A percentile compares a stretch with the other conserved stretches of the same genome.
phyloP scores from a whole-genome alignment of 2,888 invertebrate genomes.

The Rotaria magnacalcarata region DNA sequence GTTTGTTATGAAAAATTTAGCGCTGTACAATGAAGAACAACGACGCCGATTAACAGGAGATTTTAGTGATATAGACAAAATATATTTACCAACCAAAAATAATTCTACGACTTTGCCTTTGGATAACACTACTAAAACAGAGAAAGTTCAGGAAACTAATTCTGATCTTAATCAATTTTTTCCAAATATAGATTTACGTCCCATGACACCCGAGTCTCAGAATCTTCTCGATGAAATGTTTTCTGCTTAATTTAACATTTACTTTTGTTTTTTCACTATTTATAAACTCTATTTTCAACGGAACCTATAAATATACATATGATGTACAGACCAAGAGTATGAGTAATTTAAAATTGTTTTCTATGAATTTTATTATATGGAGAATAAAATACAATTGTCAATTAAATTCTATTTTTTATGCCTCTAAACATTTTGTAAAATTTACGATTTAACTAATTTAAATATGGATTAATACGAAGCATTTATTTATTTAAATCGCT shows the following conservation, averaged over 20 bases:
- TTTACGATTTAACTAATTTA: too few species aligned
- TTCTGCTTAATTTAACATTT: not conserved
- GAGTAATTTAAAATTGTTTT: too few species aligned
- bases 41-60: not conserved
- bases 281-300: not conserved
- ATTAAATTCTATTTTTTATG: too few species aligned
- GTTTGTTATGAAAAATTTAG: constrained; percentile 12
- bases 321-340: not conserved
- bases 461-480: too few species aligned
- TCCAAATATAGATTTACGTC: not conserved
- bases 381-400: too few species aligned
- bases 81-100: not conserved
- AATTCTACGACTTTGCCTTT: not conserved
- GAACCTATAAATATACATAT: not conserved
- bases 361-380: too few species aligned
- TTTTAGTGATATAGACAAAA: not conserved
- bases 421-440: too few species aligned
- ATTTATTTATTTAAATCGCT: too few species aligned
- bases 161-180: not conserved
- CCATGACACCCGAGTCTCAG: not conserved
- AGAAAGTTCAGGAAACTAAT: not conserved
- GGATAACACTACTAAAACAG: not conserved
- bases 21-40: constrained; percentile 4
- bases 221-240: not conserved
- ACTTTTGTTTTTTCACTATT: not conserved